Evolutionary conservation across 2,113 vertebrate species (phyloP).

Genomic region (Labeo catla): DNA sequence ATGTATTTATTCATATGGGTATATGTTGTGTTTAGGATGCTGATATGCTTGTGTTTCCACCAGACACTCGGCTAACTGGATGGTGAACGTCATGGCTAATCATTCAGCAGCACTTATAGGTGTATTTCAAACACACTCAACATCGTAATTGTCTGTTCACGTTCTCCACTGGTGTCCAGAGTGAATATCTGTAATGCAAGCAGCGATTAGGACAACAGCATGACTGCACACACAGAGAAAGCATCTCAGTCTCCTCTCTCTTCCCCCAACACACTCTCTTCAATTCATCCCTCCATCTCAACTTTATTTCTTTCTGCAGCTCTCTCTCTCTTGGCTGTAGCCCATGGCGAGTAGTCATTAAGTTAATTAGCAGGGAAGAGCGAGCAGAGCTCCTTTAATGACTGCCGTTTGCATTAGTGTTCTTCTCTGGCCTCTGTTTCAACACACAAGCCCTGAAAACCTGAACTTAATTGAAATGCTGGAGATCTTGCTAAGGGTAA

Average conservation of each 20-base stretch:
- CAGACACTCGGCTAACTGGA: not conserved
- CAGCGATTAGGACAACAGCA: constrained; percentile 7
- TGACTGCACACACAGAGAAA: not conserved
- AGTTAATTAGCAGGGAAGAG: constrained; percentile 55
- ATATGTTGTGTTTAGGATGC: not conserved
- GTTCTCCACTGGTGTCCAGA: not conserved
- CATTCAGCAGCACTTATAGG: not conserved
- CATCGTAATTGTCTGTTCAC: not conserved
- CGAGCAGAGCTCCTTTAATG: constrained; percentile 47
- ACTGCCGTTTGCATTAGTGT: constrained; percentile 54
- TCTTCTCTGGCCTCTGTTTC: constrained; percentile 45
- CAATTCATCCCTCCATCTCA: not conserved
- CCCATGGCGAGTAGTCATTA: constrained; percentile 59
- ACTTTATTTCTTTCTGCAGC: constrained; percentile 9
- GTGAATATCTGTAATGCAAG: not conserved
- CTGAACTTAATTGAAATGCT: constrained; percentile 61
- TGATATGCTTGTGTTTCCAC: not conserved
- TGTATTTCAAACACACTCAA: not conserved
- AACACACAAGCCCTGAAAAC: constrained; percentile 49
- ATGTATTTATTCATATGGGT: not conserved
- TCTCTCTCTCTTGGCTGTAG: constrained; percentile 7
- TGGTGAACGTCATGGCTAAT: not conserved
- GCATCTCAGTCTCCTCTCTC: not conserved
- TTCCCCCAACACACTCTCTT: not conserved
- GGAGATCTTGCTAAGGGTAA: constrained; percentile 60